These are phyloP conservation scores for Oryzias curvinotus DNA, from an alignment of 2,113 vertebrate genomes.

Conservation along the genomic window DNA sequence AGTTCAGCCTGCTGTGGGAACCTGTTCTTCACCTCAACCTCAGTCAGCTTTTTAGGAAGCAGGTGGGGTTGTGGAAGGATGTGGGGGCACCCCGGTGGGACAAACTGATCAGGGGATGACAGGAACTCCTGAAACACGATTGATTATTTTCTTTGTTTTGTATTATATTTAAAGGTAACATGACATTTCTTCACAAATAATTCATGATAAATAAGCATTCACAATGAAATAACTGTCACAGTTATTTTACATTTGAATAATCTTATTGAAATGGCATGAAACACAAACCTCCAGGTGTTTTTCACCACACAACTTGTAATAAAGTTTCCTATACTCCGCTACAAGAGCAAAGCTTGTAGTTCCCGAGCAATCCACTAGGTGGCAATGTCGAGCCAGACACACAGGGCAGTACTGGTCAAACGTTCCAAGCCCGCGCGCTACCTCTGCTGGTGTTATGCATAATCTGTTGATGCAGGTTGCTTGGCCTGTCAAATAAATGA, in stretches of 20 bases:
- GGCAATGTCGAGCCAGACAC: slow-evolving; percentile 83
- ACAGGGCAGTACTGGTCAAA: slow-evolving; percentile 90
- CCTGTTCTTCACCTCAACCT: slow-evolving; percentile 78
- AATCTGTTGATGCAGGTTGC: slow-evolving; percentile 85
- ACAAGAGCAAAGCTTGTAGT: slow-evolving; percentile 77
- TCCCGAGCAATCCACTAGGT: slow-evolving; percentile 84
- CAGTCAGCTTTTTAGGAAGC: slow-evolving; percentile 83
- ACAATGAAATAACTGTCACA: not conserved
- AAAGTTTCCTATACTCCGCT: slow-evolving; percentile 85
- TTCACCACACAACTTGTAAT: slow-evolving; percentile 87
- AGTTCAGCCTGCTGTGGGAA: slow-evolving; percentile 86
- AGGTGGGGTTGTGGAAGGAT: slow-evolving; percentile 78
- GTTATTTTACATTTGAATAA: not conserved
- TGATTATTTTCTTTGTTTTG: not conserved
- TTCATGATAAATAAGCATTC: not conserved
- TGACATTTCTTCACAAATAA: too few relatives aligned
- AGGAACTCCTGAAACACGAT: slow-evolving; percentile 83
- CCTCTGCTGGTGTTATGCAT: slow-evolving; percentile 85
- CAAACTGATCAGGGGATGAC: slow-evolving; percentile 82
- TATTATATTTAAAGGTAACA: too few relatives aligned
- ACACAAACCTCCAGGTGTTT: slow-evolving; percentile 82
- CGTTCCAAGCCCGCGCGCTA: slow-evolving; percentile 82
- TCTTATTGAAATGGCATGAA: not conserved
- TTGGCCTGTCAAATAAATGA: slow-evolving; percentile 74
- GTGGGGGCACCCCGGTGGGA: slow-evolving; percentile 80